Conservation (phyloP, 2,888 invertebrate genomes). For the Eupithecia exiguata region DNA sequence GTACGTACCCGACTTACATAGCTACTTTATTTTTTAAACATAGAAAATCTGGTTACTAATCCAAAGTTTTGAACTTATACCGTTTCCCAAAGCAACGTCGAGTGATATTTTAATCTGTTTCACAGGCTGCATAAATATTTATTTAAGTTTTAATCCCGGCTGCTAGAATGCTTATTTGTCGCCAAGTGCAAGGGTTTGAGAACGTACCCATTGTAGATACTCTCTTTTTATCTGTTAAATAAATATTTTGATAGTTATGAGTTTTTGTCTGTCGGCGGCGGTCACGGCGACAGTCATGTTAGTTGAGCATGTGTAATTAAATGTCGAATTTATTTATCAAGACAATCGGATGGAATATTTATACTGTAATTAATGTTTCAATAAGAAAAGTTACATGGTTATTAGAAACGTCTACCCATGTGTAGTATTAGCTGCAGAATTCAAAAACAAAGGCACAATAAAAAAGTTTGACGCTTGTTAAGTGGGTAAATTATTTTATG, state of each 20-base stretch:
- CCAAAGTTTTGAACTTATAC: slow-evolving; percentile 25
- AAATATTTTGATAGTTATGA: slow-evolving; percentile 11
- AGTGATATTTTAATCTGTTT: slow-evolving; percentile 62
- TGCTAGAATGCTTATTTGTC: slow-evolving; percentile 43
- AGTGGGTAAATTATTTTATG: neutral
- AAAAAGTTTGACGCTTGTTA: neutral
- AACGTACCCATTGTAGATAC: slow-evolving; percentile 22
- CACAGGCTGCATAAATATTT: slow-evolving; percentile 68
- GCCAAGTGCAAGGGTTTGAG: slow-evolving; percentile 42
- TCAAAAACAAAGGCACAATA: neutral
- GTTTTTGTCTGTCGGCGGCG: slow-evolving; percentile 11
- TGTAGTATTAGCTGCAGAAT: neutral
- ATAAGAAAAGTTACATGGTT: neutral
- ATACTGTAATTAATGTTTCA: neutral
- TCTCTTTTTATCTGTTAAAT: slow-evolving; percentile 30
- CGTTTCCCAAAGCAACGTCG: slow-evolving; percentile 38
- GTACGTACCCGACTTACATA: too few species aligned
- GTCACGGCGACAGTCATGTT: slow-evolving; percentile 7
- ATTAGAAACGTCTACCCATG: neutral
- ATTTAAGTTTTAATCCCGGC: slow-evolving; percentile 63
- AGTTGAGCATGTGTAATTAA: neutral
- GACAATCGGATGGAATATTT: neutral
- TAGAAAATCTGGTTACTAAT: neutral
- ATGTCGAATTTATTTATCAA: neutral
- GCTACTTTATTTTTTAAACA: neutral